These are phyloP conservation scores for Enoplosus armatus DNA, from an alignment of 2,797 vertebrate genomes.

Conservation along the genomic window DNA sequence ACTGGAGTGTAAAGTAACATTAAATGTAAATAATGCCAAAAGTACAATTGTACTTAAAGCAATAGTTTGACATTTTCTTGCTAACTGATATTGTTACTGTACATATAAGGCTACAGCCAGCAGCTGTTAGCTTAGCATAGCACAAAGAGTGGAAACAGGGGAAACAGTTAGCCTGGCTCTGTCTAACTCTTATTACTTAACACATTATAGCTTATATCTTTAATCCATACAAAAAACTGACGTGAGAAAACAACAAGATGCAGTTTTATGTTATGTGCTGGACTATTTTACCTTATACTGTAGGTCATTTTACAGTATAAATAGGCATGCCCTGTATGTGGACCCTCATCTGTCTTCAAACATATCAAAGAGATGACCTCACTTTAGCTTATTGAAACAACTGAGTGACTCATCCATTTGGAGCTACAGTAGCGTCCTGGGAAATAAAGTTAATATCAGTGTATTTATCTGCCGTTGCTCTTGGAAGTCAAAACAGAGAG, in stretches of 20 bases:
- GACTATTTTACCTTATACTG: background rate
- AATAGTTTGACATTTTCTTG: background rate
- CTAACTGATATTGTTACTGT: background rate
- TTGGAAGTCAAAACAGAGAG: constrained; percentile 57
- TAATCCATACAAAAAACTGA: background rate
- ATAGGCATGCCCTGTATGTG: background rate
- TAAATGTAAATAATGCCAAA: background rate
- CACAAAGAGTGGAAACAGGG: background rate
- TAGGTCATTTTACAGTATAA: background rate
- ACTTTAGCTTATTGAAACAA: constrained; percentile 23
- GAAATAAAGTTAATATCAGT: constrained; percentile 46
- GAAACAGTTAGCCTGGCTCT: background rate
- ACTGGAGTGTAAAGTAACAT: background rate
- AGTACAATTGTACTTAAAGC: background rate
- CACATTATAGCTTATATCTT: background rate
- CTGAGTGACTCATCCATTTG: constrained; percentile 23
- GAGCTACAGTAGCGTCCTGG: constrained; percentile 7
- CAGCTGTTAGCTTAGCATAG: background rate
- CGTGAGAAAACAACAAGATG: background rate
- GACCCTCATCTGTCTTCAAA: background rate
- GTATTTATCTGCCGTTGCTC: constrained; percentile 56
- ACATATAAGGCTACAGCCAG: background rate
- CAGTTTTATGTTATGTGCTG: background rate
- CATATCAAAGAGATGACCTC: constrained; percentile 12
- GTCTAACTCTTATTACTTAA: background rate